phyloP scores from a whole-genome alignment of 92 coral and sea anemone species.

The Actinostola sp. region DNA sequence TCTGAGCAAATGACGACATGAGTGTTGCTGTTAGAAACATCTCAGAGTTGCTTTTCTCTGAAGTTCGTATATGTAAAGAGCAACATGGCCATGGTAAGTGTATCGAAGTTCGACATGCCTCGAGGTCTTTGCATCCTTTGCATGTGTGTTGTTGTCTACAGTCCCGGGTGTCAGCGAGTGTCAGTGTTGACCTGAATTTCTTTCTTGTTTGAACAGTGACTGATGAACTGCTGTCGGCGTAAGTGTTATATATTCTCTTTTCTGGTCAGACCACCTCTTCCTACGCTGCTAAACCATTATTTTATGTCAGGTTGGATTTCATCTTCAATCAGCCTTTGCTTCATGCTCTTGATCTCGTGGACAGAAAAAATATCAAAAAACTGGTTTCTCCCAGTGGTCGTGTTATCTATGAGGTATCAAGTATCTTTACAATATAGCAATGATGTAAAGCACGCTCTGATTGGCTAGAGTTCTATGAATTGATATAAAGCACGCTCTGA shows the following conservation, averaged over 20 bases:
- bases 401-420: conserved; percentile 71
- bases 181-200: not conserved
- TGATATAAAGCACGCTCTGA: too few species aligned
- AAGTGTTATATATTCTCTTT: conserved; percentile 32
- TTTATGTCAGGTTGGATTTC: conserved; percentile 59
- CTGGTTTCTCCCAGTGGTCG: conserved; percentile 84
- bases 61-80: conserved; percentile 69
- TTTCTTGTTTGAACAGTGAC: conserved; percentile 48
- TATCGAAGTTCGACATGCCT: not conserved
- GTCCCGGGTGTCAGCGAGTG: too few species aligned
- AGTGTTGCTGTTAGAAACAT: conserved; percentile 52
- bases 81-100: conserved; percentile 74
- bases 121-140: not conserved
- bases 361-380: conserved; percentile 63
- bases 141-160: not conserved
- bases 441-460: too few species aligned
- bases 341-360: conserved; percentile 83
- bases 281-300: not conserved
- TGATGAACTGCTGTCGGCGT: conserved; percentile 89
- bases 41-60: conserved; percentile 67
- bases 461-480: too few species aligned
- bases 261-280: not conserved
- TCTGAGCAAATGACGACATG: conserved; percentile 51
- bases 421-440: too few species aligned
- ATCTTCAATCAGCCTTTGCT: conserved; percentile 74